Evolutionary conservation across 2,797 vertebrate genomes (phyloP).

Genomic region (Melanogrammus aeglefinus): DNA sequence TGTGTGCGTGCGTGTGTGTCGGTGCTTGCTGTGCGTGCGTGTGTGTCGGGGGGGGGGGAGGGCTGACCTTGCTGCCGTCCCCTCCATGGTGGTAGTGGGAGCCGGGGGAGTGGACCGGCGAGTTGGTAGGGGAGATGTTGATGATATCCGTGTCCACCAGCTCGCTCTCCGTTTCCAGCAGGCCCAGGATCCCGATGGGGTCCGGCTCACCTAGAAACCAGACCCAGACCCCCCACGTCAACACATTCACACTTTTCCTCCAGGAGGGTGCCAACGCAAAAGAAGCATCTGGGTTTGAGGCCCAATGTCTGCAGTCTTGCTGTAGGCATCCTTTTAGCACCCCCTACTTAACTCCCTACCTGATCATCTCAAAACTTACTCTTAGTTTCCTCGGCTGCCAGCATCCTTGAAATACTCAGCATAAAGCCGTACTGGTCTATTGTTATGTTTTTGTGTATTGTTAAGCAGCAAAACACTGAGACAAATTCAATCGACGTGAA

Average conservation of each 20-base stretch:
- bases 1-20: neutral
- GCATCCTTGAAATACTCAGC: neutral
- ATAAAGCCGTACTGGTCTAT: too few species aligned
- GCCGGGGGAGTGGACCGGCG: constrained; percentile 93
- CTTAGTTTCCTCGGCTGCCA: neutral
- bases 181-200: constrained; percentile 89
- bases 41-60: too few species aligned
- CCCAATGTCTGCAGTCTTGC: neutral
- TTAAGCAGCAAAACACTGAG: too few species aligned
- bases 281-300: neutral
- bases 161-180: constrained; percentile 91
- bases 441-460: too few species aligned
- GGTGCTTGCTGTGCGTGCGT: neutral
- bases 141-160: constrained; percentile 93
- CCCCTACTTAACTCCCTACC: neutral
- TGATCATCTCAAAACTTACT: neutral
- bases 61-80: constrained; percentile 89
- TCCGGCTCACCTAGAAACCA: constrained; percentile 82
- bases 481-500: too few species aligned
- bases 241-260: neutral
- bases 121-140: constrained; percentile 91
- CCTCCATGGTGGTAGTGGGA: constrained; percentile 93
- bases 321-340: neutral
- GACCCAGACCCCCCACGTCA: neutral
- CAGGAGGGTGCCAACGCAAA: neutral